Conservation (phyloP, 2,888 invertebrate genomes). For the Caenorhabditis wallacei region DNA sequence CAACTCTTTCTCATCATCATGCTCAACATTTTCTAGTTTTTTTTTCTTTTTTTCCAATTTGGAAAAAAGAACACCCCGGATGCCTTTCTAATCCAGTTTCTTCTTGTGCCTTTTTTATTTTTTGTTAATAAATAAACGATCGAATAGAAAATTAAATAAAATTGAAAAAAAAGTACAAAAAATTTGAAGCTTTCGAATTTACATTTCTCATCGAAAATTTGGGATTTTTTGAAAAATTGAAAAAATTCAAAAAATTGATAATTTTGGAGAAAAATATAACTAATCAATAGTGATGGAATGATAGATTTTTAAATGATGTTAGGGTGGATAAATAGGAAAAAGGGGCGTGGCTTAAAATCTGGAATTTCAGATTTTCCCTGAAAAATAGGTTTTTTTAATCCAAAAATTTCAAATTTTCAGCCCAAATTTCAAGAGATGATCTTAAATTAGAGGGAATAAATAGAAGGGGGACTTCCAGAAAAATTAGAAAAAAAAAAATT, state of each 20-base stretch:
- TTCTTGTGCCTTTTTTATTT: constrained; percentile 9
- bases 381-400: background rate
- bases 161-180: too few relatives aligned
- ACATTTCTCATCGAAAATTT: background rate
- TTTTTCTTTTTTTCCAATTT: background rate
- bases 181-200: too few relatives aligned
- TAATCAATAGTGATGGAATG: background rate
- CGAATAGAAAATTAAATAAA: too few relatives aligned
- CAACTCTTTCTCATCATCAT: constrained; percentile 40
- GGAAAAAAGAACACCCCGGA: background rate
- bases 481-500: too few relatives aligned
- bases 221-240: background rate
- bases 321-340: background rate
- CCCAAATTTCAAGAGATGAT: background rate
- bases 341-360: background rate
- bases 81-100: background rate
- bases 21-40: constrained; percentile 18
- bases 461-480: background rate
- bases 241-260: too few relatives aligned
- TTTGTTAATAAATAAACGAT: too few relatives aligned
- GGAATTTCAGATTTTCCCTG: background rate
- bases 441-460: background rate
- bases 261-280: too few relatives aligned
- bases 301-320: too few relatives aligned
- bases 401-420: background rate